Evolutionary conservation across 2,888 invertebrate genomes (phyloP).

Genomic region (Podabrus alpinus): DNA sequence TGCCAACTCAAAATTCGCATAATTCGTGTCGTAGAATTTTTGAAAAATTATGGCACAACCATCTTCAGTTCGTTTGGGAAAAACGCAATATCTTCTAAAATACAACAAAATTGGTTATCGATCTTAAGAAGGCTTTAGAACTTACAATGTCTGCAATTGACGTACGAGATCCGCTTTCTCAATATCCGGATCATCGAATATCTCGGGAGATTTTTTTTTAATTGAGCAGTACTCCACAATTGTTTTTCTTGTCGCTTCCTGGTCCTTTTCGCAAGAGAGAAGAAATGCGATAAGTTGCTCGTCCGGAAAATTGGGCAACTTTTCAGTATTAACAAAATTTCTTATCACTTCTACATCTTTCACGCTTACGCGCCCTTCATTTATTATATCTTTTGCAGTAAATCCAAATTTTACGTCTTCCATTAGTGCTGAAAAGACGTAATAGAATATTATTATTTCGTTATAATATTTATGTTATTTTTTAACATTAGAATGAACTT

Average conservation of each 20-base stretch:
- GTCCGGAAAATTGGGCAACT: background rate
- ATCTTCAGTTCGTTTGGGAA: conserved; percentile 63
- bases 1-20: conserved; percentile 64
- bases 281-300: conserved; percentile 12
- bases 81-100: conserved; percentile 47
- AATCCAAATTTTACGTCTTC: background rate
- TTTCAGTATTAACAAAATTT: background rate
- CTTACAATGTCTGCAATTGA: conserved; percentile 41
- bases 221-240: background rate
- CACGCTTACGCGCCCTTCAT: conserved; percentile 25
- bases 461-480: too few relatives aligned
- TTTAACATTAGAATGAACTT: too few relatives aligned
- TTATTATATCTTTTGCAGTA: conserved; percentile 2
- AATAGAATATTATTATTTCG: too few relatives aligned
- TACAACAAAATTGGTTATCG: conserved; percentile 7
- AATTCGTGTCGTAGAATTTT: conserved; percentile 61
- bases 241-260: too few relatives aligned
- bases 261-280: background rate
- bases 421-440: too few relatives aligned
- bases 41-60: conserved; percentile 67
- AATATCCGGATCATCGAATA: background rate
- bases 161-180: conserved; percentile 47
- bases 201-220: background rate
- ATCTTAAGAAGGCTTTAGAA: background rate
- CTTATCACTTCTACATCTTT: background rate